Percentiles rank a stretch among this genome's conserved stretches.
phyloP scores from a whole-genome alignment of 2,113 vertebrate genomes.

The Macquaria australasica region DNA sequence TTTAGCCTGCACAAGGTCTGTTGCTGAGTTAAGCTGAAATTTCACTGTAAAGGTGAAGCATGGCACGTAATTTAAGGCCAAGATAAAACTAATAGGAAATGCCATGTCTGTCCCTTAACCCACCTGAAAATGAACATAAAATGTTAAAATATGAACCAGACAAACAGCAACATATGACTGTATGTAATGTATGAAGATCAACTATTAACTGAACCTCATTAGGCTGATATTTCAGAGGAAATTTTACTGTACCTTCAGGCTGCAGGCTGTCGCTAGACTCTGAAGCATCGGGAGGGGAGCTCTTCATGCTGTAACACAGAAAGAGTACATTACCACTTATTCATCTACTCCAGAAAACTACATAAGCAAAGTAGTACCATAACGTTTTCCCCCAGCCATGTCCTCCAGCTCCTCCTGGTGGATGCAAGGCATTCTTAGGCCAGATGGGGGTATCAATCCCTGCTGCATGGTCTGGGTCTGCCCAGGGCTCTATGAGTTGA shows the following conservation, averaged over 20 bases:
- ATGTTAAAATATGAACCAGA: background rate
- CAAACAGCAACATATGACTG: background rate
- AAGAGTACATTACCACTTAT: background rate
- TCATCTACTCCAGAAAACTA: background rate
- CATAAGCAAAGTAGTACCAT: background rate
- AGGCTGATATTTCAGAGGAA: background rate
- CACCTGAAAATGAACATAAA: background rate
- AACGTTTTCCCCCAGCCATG: background rate
- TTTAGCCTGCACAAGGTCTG: background rate
- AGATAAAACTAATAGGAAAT: background rate
- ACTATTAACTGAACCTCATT: background rate
- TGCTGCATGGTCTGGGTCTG: background rate
- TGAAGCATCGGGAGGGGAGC: slow-evolving; percentile 63
- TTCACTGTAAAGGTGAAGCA: background rate
- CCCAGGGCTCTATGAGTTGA: background rate
- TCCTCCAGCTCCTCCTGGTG: background rate
- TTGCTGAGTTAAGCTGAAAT: background rate
- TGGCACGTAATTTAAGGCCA: background rate
- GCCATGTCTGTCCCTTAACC: background rate
- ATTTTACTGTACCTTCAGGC: slow-evolving; percentile 74
- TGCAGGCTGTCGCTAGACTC: slow-evolving; percentile 70
- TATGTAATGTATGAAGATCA: background rate
- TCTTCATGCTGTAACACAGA: slow-evolving; percentile 67
- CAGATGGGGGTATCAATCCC: background rate
- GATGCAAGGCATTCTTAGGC: background rate